These are phyloP conservation scores for Orius laevigatus DNA, from an alignment of 1,140 invertebrate genomes.

Conservation along the genomic window DNA sequence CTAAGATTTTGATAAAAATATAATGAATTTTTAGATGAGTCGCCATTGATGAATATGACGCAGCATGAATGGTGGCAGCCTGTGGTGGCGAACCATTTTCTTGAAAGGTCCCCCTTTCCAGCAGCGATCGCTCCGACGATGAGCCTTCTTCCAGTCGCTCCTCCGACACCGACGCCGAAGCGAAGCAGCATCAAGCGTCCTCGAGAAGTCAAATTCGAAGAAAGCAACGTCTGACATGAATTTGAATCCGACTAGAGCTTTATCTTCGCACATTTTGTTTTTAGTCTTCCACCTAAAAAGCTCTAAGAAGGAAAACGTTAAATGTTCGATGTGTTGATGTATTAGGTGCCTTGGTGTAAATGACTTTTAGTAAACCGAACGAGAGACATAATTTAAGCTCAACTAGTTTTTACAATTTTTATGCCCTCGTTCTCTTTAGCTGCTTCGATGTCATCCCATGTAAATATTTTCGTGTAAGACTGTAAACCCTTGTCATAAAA, in stretches of 20 bases:
- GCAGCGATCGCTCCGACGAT: conserved; percentile 5
- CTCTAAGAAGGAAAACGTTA: too few relatives aligned
- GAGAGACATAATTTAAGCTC: neutral
- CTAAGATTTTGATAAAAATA: neutral
- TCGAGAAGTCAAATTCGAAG: conserved; percentile 37
- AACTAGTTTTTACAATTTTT: neutral
- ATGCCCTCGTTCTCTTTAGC: neutral
- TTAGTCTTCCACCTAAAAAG: neutral
- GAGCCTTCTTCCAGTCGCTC: conserved; percentile 18
- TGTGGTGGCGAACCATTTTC: conserved; percentile 41
- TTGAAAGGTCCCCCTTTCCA: conserved; percentile 38
- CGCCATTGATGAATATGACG: conserved; percentile 22
- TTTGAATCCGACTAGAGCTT: neutral
- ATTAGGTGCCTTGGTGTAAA: neutral
- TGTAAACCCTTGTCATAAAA: too few relatives aligned
- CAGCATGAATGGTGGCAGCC: conserved; percentile 38
- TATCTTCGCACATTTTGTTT: neutral
- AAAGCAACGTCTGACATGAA: conserved; percentile 24
- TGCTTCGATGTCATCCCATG: too few relatives aligned
- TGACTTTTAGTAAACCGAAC: neutral
- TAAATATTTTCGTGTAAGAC: too few relatives aligned
- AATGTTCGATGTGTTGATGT: too few relatives aligned
- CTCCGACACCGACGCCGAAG: conserved; percentile 23
- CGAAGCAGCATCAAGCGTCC: conserved; percentile 28
- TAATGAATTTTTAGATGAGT: conserved; percentile 24